A percentile compares a stretch with the other conserved stretches of the same genome.
Evolutionary conservation across 2,888 invertebrate species (phyloP).

Genomic region (Taenaris catops): DNA sequence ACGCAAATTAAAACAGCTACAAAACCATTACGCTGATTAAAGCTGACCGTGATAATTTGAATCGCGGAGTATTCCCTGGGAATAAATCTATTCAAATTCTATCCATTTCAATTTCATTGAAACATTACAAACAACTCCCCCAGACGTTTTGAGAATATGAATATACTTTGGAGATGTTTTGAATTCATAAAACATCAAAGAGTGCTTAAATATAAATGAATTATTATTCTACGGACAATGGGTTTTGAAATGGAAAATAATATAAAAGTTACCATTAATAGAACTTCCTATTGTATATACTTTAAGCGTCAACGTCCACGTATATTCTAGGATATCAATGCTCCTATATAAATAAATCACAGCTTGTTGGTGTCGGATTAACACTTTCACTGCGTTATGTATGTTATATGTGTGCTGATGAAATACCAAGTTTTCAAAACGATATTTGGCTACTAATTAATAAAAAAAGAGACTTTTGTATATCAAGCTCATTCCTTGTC

Average conservation of each 20-base stretch:
- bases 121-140: slow-evolving; percentile 5
- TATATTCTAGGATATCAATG: too few species aligned
- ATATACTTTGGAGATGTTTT: slow-evolving; percentile 1
- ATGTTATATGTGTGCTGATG: too few species aligned
- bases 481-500: too few species aligned
- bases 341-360: too few species aligned
- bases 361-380: too few species aligned
- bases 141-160: not conserved
- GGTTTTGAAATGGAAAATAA: not conserved
- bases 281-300: too few species aligned
- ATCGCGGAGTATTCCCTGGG: slow-evolving; percentile 2
- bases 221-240: not conserved
- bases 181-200: slow-evolving; percentile 3
- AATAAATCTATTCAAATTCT: slow-evolving; percentile 9
- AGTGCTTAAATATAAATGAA: not conserved
- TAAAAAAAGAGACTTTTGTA: too few species aligned
- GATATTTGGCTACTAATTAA: too few species aligned
- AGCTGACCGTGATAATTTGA: slow-evolving; percentile 5
- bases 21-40: slow-evolving; percentile 8
- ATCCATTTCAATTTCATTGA: slow-evolving; percentile 4
- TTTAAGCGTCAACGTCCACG: too few species aligned
- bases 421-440: too few species aligned
- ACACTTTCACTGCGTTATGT: too few species aligned
- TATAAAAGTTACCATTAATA: not conserved
- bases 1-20: not conserved